Conservation (phyloP, 2,113 vertebrate species). For the Antennarius striatus region DNA sequence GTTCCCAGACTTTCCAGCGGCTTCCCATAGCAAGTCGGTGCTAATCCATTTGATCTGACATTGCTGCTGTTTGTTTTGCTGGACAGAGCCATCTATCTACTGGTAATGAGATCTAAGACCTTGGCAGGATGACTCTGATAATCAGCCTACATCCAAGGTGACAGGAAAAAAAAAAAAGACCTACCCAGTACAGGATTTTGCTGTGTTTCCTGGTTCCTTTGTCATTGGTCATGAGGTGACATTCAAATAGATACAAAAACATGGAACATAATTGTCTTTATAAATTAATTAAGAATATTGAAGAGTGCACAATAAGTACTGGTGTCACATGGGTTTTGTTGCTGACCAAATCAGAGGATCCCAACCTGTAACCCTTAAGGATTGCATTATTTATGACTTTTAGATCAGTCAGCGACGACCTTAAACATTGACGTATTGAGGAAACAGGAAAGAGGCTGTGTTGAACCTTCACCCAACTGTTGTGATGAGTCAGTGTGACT, state of each 20-base stretch:
- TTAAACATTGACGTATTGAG: no score
- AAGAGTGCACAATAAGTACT: not conserved
- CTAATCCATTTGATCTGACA: slow-evolving; percentile 67
- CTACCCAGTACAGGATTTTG: slow-evolving; percentile 33
- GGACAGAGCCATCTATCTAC: slow-evolving; percentile 57
- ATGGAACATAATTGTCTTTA: not conserved
- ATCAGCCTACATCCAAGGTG: slow-evolving; percentile 26
- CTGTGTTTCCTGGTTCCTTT: slow-evolving; percentile 12
- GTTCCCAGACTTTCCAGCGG: slow-evolving; percentile 55
- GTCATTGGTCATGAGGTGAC: slow-evolving; percentile 32
- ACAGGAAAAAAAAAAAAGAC: slow-evolving; percentile 15
- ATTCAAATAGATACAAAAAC: not conserved
- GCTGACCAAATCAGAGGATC: not conserved
- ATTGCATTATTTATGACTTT: not conserved
- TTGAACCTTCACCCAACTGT: slow-evolving; percentile 1
- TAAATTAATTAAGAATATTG: not conserved
- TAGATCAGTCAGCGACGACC: not conserved
- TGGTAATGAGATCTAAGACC: slow-evolving; percentile 66
- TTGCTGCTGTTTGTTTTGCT: slow-evolving; percentile 67
- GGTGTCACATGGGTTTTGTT: no score
- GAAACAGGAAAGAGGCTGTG: not conserved
- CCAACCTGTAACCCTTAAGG: not conserved
- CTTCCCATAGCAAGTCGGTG: slow-evolving; percentile 62
- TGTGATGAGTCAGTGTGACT: slow-evolving; percentile 58
- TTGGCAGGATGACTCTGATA: slow-evolving; percentile 49